Conservation (phyloP, 2,888 invertebrate genomes). For the Phanerotoma sp. region DNA sequence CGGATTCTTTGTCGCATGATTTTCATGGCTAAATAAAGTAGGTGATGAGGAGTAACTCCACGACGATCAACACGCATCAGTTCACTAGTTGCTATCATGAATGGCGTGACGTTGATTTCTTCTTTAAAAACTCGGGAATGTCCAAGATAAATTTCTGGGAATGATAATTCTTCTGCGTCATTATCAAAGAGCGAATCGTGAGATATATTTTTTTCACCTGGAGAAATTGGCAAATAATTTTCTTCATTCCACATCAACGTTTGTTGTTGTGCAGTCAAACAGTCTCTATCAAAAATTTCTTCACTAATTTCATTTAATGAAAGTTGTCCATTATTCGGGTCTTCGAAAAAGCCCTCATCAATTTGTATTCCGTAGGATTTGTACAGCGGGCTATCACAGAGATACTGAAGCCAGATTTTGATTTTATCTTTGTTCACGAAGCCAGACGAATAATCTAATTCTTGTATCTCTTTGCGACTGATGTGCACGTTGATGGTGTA, state of each 20-base stretch:
- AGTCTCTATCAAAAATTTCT: slow-evolving; percentile 30
- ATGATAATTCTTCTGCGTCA: slow-evolving; percentile 53
- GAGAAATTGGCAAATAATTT: slow-evolving; percentile 26
- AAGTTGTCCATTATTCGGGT: not conserved
- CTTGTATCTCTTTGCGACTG: slow-evolving; percentile 34
- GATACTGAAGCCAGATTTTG: slow-evolving; percentile 37
- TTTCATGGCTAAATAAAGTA: slow-evolving; percentile 55
- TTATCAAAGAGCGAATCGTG: slow-evolving; percentile 47
- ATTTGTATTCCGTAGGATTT: slow-evolving; percentile 29
- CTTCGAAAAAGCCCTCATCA: slow-evolving; percentile 20
- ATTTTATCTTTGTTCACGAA: slow-evolving; percentile 31
- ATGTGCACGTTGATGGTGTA: slow-evolving; percentile 38
- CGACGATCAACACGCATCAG: slow-evolving; percentile 47
- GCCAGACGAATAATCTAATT: slow-evolving; percentile 36
- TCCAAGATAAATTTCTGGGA: slow-evolving; percentile 53
- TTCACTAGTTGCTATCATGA: slow-evolving; percentile 53
- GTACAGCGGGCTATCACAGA: slow-evolving; percentile 17
- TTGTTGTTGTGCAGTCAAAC: slow-evolving; percentile 33
- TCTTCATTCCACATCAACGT: slow-evolving; percentile 33
- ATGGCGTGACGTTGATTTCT: slow-evolving; percentile 46
- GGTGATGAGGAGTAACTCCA: slow-evolving; percentile 44
- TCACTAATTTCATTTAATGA: slow-evolving; percentile 17
- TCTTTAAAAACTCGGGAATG: slow-evolving; percentile 42
- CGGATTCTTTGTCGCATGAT: slow-evolving; percentile 42
- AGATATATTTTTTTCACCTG: slow-evolving; percentile 35